A percentile compares a stretch with the other conserved stretches of the same genome.
Evolutionary conservation across 1,140 invertebrate genomes (phyloP).

Genomic region (Cecropterus lyciades): DNA sequence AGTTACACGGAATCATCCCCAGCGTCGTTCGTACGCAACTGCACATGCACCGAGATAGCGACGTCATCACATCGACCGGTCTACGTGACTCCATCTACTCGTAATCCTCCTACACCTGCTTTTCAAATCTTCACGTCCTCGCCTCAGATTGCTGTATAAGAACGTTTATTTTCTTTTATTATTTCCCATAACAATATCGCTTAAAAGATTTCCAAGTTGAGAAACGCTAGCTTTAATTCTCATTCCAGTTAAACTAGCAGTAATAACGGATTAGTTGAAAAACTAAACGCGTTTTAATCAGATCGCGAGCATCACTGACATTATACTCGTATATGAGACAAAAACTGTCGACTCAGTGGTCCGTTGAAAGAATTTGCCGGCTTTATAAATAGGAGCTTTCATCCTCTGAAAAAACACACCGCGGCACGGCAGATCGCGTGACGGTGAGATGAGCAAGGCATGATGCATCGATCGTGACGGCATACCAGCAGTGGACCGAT

Average conservation of each 20-base stretch:
- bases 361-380: constrained; percentile 74
- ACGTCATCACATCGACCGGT: constrained; percentile 75
- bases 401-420: constrained; percentile 69
- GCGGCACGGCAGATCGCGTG: constrained; percentile 73
- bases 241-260: background rate
- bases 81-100: constrained; percentile 75
- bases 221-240: constrained; percentile 3
- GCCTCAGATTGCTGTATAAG: constrained; percentile 22
- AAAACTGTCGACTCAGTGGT: constrained; percentile 67
- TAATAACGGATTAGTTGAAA: constrained; percentile 25
- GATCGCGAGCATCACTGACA: constrained; percentile 50
- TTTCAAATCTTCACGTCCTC: constrained; percentile 63
- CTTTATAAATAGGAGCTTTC: constrained; percentile 76
- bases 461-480: constrained; percentile 62
- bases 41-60: constrained; percentile 63
- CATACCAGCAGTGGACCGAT: constrained; percentile 23
- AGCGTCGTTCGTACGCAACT: constrained; percentile 57
- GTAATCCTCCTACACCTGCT: constrained; percentile 77
- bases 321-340: constrained; percentile 46
- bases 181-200: constrained; percentile 27
- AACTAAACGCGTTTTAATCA: constrained; percentile 12
- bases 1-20: constrained; percentile 34
- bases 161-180: constrained; percentile 34
- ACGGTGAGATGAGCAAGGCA: constrained; percentile 45
- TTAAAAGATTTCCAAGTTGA: constrained; percentile 17